Evolutionary conservation across 2,888 invertebrate genomes (phyloP).

Genomic region (Pandemis cinnamomeana): DNA sequence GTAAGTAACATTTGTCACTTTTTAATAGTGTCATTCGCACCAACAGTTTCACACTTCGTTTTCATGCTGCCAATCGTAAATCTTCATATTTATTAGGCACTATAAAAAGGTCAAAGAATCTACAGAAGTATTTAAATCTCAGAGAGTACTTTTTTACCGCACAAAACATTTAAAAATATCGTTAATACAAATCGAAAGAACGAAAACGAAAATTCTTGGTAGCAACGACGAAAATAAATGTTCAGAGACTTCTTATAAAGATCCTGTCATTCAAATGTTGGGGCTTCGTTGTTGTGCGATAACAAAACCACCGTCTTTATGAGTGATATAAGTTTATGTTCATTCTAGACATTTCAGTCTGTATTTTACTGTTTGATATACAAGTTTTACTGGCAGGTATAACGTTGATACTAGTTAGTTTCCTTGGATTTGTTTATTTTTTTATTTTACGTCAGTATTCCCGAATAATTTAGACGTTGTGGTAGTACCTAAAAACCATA

Average conservation of each 20-base stretch:
- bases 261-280: constrained; percentile 21
- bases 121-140: neutral
- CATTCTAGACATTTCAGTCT: constrained; percentile 8
- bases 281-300: neutral
- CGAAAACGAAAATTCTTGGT: neutral
- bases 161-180: neutral
- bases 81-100: neutral
- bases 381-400: constrained; percentile 33
- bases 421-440: neutral
- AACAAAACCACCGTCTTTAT: constrained; percentile 26
- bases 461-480: neutral
- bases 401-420: constrained; percentile 18
- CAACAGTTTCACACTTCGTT: neutral
- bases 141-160: neutral
- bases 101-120: neutral
- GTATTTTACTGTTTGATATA: constrained; percentile 30
- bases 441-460: neutral
- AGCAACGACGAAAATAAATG: constrained; percentile 5
- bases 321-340: constrained; percentile 37
- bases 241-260: constrained; percentile 16
- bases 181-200: neutral
- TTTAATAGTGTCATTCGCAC: neutral
- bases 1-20: neutral
- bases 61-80: neutral
- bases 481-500: neutral